Percentiles rank a stretch among this genome's conserved stretches.
phyloP scores from a whole-genome alignment of 2,888 invertebrate species.

The Phengaris arion region DNA sequence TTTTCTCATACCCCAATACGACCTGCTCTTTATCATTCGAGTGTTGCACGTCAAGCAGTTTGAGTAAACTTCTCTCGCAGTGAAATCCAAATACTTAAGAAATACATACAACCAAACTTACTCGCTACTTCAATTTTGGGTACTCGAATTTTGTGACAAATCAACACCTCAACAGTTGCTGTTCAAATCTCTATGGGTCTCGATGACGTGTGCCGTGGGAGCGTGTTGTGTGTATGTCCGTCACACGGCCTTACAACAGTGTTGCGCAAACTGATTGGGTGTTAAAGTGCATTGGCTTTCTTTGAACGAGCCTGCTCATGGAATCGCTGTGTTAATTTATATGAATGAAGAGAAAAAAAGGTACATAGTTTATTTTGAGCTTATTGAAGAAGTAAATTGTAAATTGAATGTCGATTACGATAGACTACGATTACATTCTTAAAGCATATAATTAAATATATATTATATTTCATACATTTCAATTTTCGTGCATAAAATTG shows the following conservation, averaged over 20 bases:
- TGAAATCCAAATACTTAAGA: not conserved
- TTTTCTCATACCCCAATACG: not conserved
- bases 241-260: slow-evolving; percentile 64
- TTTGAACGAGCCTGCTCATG: slow-evolving; percentile 76
- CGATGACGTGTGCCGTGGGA: slow-evolving; percentile 57
- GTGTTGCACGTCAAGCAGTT: not conserved
- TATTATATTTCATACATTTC: too few species aligned
- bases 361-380: not conserved
- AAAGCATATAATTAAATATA: too few species aligned
- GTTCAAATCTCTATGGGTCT: slow-evolving; percentile 45
- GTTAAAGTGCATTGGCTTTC: slow-evolving; percentile 32
- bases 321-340: not conserved
- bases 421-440: too few species aligned
- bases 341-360: not conserved
- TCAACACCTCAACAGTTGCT: slow-evolving; percentile 44
- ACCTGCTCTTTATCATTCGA: not conserved
- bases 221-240: slow-evolving; percentile 53
- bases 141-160: slow-evolving; percentile 17
- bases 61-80: not conserved
- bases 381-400: not conserved
- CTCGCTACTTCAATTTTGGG: not conserved
- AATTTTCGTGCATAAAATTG: not conserved
- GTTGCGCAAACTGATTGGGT: slow-evolving; percentile 54
- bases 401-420: not conserved
- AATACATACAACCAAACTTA: not conserved